These are phyloP conservation scores for Diaprepes abbreviatus DNA, from an alignment of 2,888 invertebrate genomes.

Conservation along the genomic window DNA sequence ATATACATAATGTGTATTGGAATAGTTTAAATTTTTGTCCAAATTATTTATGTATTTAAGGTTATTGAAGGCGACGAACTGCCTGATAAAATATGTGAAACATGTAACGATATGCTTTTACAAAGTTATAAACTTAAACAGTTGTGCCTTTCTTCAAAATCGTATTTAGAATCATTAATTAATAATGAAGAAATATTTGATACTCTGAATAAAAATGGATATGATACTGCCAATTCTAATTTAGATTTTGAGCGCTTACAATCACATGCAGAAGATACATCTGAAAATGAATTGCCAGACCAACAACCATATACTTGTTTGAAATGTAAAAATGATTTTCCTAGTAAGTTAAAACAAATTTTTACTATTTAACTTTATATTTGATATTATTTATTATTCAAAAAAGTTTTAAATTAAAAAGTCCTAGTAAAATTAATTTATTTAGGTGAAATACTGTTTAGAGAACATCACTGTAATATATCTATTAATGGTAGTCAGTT, in stretches of 20 bases:
- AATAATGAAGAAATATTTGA: background rate
- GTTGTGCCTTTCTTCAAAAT: constrained; percentile 55
- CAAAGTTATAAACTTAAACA: constrained; percentile 57
- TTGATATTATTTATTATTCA: too few species aligned
- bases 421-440: background rate
- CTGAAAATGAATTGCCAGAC: background rate
- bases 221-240: background rate
- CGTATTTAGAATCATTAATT: constrained; percentile 39
- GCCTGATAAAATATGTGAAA: constrained; percentile 56
- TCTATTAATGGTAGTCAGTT: background rate
- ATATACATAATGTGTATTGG: too few species aligned
- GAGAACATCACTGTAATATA: background rate
- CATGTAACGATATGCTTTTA: constrained; percentile 53
- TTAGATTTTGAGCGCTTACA: constrained; percentile 1
- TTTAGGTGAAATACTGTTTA: background rate
- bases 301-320: background rate
- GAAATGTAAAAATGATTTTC: background rate
- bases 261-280: background rate
- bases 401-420: background rate
- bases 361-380: too few species aligned
- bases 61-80: constrained; percentile 51
- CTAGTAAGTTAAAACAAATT: background rate
- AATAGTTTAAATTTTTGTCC: constrained; percentile 5
- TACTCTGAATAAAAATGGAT: background rate
- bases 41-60: constrained; percentile 40